Percentiles rank a stretch among this genome's conserved stretches.
phyloP scores from a whole-genome alignment of 2,113 vertebrate genomes.

The Raphicerus campestris region DNA sequence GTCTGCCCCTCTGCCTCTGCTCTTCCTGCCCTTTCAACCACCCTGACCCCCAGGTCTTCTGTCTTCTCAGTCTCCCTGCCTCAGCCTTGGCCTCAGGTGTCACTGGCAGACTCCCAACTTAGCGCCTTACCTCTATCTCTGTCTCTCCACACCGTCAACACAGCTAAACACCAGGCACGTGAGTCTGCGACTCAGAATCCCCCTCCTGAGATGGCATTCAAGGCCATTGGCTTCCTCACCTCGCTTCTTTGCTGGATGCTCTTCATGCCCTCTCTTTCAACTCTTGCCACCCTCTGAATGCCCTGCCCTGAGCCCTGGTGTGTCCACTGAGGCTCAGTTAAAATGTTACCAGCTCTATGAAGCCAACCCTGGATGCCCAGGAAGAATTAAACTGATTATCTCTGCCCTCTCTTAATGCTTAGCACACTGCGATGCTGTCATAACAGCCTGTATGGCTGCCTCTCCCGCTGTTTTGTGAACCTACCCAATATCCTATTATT shows the following conservation, averaged over 20 bases:
- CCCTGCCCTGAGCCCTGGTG: background rate
- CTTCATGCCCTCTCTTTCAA: background rate
- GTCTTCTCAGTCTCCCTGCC: background rate
- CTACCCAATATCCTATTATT: background rate
- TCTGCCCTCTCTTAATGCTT: background rate
- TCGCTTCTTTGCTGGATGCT: fast-evolving
- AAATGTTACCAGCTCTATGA: background rate
- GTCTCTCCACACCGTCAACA: background rate
- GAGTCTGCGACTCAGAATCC: background rate
- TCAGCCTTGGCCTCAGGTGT: background rate
- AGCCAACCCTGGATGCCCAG: background rate
- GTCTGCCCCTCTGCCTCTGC: background rate
- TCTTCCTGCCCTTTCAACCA: background rate
- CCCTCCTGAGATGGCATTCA: background rate
- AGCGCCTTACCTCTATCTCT: background rate
- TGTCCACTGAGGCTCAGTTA: background rate
- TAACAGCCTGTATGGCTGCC: too few relatives aligned
- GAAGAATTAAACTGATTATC: background rate
- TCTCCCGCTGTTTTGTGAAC: background rate
- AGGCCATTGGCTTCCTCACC: background rate
- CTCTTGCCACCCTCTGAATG: background rate
- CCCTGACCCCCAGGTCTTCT: fast-evolving
- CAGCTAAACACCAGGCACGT: background rate
- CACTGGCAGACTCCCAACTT: background rate
- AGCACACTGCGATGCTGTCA: background rate